These are phyloP conservation scores for Chrysolina haemoptera DNA, from an alignment of 2,888 invertebrate species.

Conservation along the genomic window DNA sequence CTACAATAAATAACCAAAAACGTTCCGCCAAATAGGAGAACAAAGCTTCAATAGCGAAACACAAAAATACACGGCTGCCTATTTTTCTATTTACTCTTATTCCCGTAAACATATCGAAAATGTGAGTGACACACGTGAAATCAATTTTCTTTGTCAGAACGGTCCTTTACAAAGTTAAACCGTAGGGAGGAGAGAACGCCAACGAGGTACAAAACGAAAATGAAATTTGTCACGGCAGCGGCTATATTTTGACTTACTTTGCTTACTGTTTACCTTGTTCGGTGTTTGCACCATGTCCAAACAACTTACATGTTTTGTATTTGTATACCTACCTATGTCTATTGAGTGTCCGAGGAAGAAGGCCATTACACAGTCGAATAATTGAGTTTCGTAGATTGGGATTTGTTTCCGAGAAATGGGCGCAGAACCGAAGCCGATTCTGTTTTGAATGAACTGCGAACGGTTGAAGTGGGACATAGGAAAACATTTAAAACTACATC, in stretches of 20 bases:
- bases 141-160: constrained; percentile 45
- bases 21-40: constrained; percentile 27
- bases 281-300: constrained; percentile 26
- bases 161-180: constrained; percentile 32
- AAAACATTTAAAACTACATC: too few species aligned
- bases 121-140: constrained; percentile 51
- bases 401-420: constrained; percentile 14
- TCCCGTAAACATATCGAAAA: constrained; percentile 37
- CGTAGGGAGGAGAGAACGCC: constrained; percentile 30
- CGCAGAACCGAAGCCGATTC: neutral
- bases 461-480: neutral
- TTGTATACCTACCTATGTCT: constrained; percentile 4
- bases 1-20: constrained; percentile 9
- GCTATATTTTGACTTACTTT: constrained; percentile 34
- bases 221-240: constrained; percentile 40
- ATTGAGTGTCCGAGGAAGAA: constrained; percentile 16
- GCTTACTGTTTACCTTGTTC: constrained; percentile 24
- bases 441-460: constrained; percentile 10
- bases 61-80: constrained; percentile 38
- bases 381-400: constrained; percentile 10
- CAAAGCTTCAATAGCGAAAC: constrained; percentile 15
- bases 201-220: constrained; percentile 34
- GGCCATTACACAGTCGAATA: constrained; percentile 13
- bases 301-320: constrained; percentile 31
- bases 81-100: constrained; percentile 35